Evolutionary conservation across 92 coral and sea anemone species (phyloP).

Genomic region (Parazoanthus darwini): DNA sequence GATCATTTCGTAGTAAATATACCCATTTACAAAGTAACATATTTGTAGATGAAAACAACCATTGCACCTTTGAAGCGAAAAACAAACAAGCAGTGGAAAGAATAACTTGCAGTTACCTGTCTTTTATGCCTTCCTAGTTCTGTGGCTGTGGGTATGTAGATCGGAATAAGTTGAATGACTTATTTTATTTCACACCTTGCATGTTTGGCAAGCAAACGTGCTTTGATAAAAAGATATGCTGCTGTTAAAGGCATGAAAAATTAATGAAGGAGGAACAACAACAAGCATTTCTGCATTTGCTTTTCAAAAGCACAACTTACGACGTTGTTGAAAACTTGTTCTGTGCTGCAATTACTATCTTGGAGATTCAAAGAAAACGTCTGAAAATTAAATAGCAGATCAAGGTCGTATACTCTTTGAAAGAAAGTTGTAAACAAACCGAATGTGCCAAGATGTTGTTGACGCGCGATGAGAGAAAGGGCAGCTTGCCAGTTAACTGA

Average conservation of each 20-base stretch:
- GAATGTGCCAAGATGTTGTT: too few species aligned
- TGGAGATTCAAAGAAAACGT: too few species aligned
- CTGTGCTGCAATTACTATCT: too few species aligned
- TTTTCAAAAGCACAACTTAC: neutral
- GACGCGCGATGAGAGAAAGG: too few species aligned
- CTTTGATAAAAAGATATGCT: neutral
- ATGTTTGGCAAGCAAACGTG: neutral
- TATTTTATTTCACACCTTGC: neutral
- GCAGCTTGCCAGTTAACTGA: too few species aligned
- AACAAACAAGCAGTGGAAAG: neutral
- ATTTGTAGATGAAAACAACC: neutral
- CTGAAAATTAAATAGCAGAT: too few species aligned
- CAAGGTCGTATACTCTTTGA: too few species aligned
- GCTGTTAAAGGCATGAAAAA: neutral
- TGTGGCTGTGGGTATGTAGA: neutral
- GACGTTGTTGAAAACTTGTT: too few species aligned
- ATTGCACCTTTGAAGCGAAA: neutral
- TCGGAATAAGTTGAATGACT: neutral
- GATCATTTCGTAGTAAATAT: neutral
- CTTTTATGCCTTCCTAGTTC: neutral
- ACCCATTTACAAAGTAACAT: neutral
- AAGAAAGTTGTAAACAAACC: too few species aligned
- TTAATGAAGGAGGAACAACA: neutral
- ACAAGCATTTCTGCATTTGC: neutral
- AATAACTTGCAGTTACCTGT: constrained; percentile 1